phyloP scores from a whole-genome alignment of 2,113 vertebrate genomes.

The Hirundichthys speculiger region DNA sequence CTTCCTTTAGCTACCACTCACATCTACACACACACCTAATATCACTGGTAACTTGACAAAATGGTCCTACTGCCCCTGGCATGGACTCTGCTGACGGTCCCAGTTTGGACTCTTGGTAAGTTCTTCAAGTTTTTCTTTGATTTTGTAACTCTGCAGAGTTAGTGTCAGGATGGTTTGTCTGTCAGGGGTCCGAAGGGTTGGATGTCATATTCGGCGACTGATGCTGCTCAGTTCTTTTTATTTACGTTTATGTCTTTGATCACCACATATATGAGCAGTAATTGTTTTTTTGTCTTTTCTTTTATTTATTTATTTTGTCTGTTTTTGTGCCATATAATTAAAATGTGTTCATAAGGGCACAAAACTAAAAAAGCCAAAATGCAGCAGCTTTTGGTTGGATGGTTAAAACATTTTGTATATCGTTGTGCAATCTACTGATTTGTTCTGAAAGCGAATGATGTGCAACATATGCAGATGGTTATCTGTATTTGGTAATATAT shows the following conservation, averaged over 20 bases:
- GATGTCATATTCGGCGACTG: background rate
- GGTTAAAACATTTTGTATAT: no score
- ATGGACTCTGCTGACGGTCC: slow-evolving; percentile 45
- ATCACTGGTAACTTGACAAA: slow-evolving; percentile 10
- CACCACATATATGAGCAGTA: background rate
- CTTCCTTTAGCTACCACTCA: slow-evolving; percentile 11
- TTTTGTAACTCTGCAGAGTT: background rate
- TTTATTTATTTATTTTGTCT: no score
- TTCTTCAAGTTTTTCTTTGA: slow-evolving; percentile 1
- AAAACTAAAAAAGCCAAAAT: no score
- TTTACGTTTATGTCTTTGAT: background rate
- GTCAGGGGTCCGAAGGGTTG: slow-evolving; percentile 1
- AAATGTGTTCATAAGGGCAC: no score
- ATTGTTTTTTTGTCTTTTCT: background rate
- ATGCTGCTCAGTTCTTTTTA: background rate
- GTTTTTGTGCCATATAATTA: no score
- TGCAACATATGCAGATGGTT: no score
- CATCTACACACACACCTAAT: slow-evolving; percentile 9
- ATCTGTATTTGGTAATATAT: no score
- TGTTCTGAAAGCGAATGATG: background rate
- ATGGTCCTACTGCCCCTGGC: slow-evolving; percentile 52
- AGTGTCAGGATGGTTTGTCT: background rate
- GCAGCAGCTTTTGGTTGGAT: no score
- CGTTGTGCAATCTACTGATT: no score
- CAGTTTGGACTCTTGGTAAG: slow-evolving; percentile 66